Percentiles rank a stretch among this genome's conserved stretches.
Conservation (phyloP, 2,113 vertebrate species). For the Halichoeres trimaculatus region DNA sequence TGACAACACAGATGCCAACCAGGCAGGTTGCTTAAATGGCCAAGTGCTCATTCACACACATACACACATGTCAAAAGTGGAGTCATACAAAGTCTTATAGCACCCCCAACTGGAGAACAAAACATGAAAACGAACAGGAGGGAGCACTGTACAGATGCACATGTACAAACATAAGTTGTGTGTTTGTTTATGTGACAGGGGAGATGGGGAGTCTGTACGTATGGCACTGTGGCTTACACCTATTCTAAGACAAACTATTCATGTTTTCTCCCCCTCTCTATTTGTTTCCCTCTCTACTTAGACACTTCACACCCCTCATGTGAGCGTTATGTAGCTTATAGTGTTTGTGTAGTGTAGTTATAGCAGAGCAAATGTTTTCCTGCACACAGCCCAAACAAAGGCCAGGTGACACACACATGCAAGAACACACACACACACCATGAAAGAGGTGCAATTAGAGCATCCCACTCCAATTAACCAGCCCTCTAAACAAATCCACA, state of each 20-base stretch:
- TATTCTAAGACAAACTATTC: conserved; percentile 40
- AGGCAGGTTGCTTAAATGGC: not conserved
- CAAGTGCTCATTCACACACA: conserved; percentile 7
- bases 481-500: conserved; percentile 87
- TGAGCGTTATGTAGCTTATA: conserved; percentile 63
- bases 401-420: conserved; percentile 73
- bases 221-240: conserved; percentile 9
- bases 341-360: conserved; percentile 69
- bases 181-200: conserved; percentile 2
- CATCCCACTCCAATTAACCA: conserved; percentile 86
- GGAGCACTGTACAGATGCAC: conserved; percentile 2
- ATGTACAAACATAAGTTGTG: conserved; percentile 24
- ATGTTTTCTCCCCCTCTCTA: conserved; percentile 19
- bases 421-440: conserved; percentile 57
- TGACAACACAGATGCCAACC: conserved; percentile 31
- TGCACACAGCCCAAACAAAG: conserved; percentile 76
- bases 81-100: conserved; percentile 72
- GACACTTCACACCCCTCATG: conserved; percentile 65
- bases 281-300: conserved; percentile 46
- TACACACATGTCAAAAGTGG: not conserved
- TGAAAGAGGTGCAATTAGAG: conserved; percentile 86
- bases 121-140: conserved; percentile 20
- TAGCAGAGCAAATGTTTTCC: conserved; percentile 78
- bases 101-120: conserved; percentile 78
- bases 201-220: not conserved